Percentiles rank a stretch among this genome's conserved stretches.
Evolutionary conservation across 92 coral and sea anemone species (phyloP).

Genomic region (Montipora capitata): DNA sequence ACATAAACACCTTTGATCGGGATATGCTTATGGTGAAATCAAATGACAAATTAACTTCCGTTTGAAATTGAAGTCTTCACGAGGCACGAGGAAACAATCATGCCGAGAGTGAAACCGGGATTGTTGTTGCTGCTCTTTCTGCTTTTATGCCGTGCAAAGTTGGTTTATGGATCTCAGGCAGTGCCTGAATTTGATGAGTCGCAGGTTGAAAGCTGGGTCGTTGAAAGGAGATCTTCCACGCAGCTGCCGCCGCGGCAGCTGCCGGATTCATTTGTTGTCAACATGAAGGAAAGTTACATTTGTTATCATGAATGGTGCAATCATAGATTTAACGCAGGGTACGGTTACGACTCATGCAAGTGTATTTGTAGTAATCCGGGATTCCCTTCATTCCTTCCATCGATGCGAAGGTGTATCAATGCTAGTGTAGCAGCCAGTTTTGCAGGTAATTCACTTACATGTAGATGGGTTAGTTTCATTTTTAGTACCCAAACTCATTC

Average conservation of each 20-base stretch:
- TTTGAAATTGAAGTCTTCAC: no score
- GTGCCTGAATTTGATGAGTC: not conserved
- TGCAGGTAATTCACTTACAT: not conserved
- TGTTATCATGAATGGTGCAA: not conserved
- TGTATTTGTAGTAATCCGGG: not conserved
- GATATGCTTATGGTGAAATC: not conserved
- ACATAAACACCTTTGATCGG: not conserved
- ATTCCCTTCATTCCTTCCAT: not conserved
- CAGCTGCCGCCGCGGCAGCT: no score
- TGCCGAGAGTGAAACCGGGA: not conserved
- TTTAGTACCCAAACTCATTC: no score
- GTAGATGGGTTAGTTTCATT: no score
- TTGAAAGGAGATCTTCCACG: not conserved
- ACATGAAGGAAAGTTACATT: not conserved
- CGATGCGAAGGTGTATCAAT: constrained; percentile 5
- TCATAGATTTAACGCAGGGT: not conserved
- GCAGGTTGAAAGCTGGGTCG: not conserved
- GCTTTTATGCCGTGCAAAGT: not conserved
- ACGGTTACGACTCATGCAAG: no score
- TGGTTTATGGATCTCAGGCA: not conserved
- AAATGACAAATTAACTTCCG: not conserved
- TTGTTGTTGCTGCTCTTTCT: not conserved
- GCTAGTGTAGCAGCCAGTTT: not conserved
- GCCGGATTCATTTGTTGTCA: not conserved
- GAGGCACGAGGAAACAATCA: not conserved